Base-by-base conservation (phyloP, 2,113 vertebrate genomes). In the Silurus meridionalis region DNA sequence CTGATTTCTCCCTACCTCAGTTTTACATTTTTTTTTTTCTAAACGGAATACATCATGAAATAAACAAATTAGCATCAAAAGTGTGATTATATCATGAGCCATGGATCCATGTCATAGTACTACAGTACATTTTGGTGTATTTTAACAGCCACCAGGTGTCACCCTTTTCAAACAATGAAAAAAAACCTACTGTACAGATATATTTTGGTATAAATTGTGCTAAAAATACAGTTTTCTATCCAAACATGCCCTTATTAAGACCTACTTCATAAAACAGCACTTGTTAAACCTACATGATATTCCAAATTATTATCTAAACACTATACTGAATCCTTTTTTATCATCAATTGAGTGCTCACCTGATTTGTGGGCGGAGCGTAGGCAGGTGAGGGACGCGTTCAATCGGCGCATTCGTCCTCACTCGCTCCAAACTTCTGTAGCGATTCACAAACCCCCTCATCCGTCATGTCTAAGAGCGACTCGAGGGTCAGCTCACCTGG, bases 341-440 rank as follows among this genome's bases (percentile, higher is more conserved):
- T 28, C 52, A 78, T 17, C 13, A 4, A 53, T 58, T 19, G 17
- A 21, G 53, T 75, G 21, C 96, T 94, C 89, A 99, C 98, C 98
- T n/a, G 97, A 95, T 92, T 95, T 95, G 91, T 99, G 96, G 82
- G 97, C 98, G 0, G 92, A 97, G 90, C 96, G 93, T 23, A 99
- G 96, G 93, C 98, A 99, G 93, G 97, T 95, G 25, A 99, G 97
- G 21, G 98, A 99, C 84, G 98, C 97, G 0, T 99, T 99, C 91
- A 99, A 97, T 23, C 98, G 96, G 97, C 98, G 0, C 97, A 97
- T 90, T 99, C 98, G 84, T 99, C 97, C 0, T 92, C 94, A 89
- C 94, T 98, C 93, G 97, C 97, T 75, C 98, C 98, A 0, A 97
- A 98, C 88, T 97, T 98, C 94, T 97, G 95, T 93, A 99, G 90